Evolutionary conservation across 2,113 vertebrate genomes (phyloP).

Genomic region (Microcebus jonahi): DNA sequence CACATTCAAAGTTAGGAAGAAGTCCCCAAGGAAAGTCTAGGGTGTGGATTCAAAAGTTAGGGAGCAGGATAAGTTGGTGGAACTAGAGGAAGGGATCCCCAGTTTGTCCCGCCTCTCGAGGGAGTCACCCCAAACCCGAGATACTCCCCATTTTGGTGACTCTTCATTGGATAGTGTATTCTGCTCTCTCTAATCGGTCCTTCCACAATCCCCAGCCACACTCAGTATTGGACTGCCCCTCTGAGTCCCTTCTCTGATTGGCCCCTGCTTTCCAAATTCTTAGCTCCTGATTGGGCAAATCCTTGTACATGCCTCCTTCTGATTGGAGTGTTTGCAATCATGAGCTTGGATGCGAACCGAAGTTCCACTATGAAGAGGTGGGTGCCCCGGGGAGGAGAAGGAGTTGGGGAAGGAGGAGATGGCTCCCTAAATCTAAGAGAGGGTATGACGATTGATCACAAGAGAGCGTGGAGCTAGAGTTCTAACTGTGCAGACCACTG

Average conservation of each 20-base stretch:
- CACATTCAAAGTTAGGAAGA: not conserved
- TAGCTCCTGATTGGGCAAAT: constrained; percentile 43
- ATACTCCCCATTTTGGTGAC: not conserved
- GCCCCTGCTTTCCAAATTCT: constrained; percentile 17
- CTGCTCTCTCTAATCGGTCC: constrained; percentile 40
- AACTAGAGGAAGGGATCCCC: not conserved
- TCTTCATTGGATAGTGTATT: not conserved
- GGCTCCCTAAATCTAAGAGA: not conserved
- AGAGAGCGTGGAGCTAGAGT: not conserved
- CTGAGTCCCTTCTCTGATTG: constrained; percentile 4
- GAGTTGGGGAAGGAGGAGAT: accelerated
- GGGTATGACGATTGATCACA: not conserved
- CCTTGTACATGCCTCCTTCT: not conserved
- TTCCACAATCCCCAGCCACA: not conserved
- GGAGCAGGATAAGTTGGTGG: not conserved
- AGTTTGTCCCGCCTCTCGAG: not conserved
- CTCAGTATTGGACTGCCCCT: not conserved
- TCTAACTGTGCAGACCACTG: not conserved
- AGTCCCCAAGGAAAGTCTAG: not conserved
- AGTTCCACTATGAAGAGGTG: not conserved
- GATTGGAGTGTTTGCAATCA: constrained; percentile 25
- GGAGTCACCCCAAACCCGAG: not conserved
- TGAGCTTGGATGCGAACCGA: not conserved
- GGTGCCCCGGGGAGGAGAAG: not conserved
- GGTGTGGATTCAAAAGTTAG: not conserved